Conservation (phyloP, 2,113 vertebrate species). For the Alouatta palliata region DNA sequence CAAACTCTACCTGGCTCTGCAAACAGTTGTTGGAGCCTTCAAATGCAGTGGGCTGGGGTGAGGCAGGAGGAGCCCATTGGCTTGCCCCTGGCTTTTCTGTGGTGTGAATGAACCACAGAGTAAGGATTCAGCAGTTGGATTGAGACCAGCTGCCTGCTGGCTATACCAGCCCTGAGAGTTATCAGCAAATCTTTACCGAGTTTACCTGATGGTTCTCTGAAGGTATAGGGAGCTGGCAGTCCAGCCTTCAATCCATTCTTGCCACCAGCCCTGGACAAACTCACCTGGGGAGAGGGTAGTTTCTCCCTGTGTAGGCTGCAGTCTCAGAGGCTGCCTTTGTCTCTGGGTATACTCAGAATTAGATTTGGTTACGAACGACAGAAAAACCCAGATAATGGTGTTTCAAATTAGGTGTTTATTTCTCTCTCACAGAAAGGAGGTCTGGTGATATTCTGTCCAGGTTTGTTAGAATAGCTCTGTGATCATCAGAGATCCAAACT, state of each 20-base stretch:
- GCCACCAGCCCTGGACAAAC: background rate
- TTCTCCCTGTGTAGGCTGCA: background rate
- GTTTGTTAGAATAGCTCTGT: background rate
- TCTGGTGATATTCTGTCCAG: background rate
- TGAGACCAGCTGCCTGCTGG: background rate
- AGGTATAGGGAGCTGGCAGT: background rate
- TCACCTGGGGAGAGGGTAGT: background rate
- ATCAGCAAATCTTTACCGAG: background rate
- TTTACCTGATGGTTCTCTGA: background rate
- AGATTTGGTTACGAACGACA: background rate
- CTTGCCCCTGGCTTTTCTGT: background rate
- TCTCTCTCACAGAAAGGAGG: background rate
- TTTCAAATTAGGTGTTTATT: slow-evolving; percentile 29
- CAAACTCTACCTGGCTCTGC: background rate
- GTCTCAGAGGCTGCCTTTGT: background rate
- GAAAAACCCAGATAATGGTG: background rate
- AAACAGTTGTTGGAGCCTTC: background rate
- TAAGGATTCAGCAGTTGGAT: background rate
- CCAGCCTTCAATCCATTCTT: background rate
- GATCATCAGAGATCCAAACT: background rate
- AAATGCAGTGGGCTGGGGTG: fast-evolving
- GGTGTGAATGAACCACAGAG: background rate
- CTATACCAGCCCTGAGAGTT: background rate
- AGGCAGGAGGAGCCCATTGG: background rate
- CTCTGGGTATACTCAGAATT: background rate